Evolutionary conservation across 2,888 invertebrate species (phyloP).

Genomic region (Drosophila austrosaltans): DNA sequence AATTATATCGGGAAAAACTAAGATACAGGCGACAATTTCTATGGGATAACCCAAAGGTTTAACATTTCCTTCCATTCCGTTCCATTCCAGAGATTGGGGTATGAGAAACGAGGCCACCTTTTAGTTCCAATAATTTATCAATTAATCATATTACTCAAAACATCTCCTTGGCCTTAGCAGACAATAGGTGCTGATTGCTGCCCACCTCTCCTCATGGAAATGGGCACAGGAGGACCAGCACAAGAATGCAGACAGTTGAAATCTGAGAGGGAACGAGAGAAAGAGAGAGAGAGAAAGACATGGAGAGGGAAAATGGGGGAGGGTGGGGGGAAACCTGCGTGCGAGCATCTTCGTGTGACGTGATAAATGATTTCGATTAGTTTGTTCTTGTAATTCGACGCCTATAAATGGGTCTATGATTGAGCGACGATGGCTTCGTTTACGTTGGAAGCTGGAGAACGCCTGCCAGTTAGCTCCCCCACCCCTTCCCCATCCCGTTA

Average conservation of each 20-base stretch:
- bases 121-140: constrained; percentile 80
- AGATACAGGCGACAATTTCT: background rate
- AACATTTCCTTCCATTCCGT: background rate
- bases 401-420: constrained; percentile 83
- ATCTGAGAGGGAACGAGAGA: constrained; percentile 7
- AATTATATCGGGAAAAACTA: too few species aligned
- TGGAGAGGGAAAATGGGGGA: background rate
- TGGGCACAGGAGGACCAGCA: constrained; percentile 54
- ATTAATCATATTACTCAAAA: constrained; percentile 79
- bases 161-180: constrained; percentile 47
- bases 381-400: constrained; percentile 84
- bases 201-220: constrained; percentile 53
- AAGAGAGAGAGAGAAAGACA: background rate
- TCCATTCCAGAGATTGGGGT: constrained; percentile 7
- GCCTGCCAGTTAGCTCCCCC: constrained; percentile 53
- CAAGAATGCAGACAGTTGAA: constrained; percentile 27
- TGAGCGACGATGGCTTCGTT: constrained; percentile 78
- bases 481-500: background rate
- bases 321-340: constrained; percentile 40
- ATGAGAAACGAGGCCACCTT: constrained; percentile 71
- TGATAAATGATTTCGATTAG: constrained; percentile 84
- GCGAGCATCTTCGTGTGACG: constrained; percentile 59
- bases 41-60: background rate
- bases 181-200: constrained; percentile 83
- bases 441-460: constrained; percentile 56